phyloP scores from a whole-genome alignment of 1,140 invertebrate species.

The Nixonia krombeini region DNA sequence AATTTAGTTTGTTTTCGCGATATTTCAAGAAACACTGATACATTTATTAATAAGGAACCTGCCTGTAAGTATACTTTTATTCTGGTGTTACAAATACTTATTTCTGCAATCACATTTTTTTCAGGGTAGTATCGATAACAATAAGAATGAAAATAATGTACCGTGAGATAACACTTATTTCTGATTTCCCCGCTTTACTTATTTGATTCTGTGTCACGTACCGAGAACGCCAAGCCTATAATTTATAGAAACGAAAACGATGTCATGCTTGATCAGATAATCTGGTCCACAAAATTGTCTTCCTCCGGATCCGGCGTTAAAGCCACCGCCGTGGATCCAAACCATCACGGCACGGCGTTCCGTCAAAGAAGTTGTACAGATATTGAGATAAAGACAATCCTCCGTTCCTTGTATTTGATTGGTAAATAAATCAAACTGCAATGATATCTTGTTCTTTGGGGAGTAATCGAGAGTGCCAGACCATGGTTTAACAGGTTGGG shows the following conservation, averaged over 20 bases:
- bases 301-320: slow-evolving; percentile 70
- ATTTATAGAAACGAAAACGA: slow-evolving; percentile 76
- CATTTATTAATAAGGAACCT: no score
- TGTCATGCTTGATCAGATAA: slow-evolving; percentile 71
- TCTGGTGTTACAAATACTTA: no score
- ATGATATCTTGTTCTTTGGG: slow-evolving; percentile 25
- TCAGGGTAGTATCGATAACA: no score
- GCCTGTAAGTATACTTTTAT: no score
- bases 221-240: slow-evolving; percentile 77
- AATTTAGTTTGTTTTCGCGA: no score
- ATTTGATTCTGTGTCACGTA: no score
- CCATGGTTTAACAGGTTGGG: slow-evolving; percentile 48
- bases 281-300: slow-evolving; percentile 67
- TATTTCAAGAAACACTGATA: no score
- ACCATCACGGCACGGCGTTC: slow-evolving; percentile 76
- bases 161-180: no score
- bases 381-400: slow-evolving; percentile 86
- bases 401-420: slow-evolving; percentile 71
- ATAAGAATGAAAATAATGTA: no score
- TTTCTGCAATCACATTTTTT: no score
- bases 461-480: slow-evolving; percentile 41
- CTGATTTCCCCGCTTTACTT: no score
- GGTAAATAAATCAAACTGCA: slow-evolving; percentile 28
- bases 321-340: slow-evolving; percentile 81
- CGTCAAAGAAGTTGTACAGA: slow-evolving; percentile 78